A percentile compares a stretch with the other conserved stretches of the same genome.
Evolutionary conservation across 2,113 vertebrate genomes (phyloP).

Genomic region (Neolamprologus longior): DNA sequence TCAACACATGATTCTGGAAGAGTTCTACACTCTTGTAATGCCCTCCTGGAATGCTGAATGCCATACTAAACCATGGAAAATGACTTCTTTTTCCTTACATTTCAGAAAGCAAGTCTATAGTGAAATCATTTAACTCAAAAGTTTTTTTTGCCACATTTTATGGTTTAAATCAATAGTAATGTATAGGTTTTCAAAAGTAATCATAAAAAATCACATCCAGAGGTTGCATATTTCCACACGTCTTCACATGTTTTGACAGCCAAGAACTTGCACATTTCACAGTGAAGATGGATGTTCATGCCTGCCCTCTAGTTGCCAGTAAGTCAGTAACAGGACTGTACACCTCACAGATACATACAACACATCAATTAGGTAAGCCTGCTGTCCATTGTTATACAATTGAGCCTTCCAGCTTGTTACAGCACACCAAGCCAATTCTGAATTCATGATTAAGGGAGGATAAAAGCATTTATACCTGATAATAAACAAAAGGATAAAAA

Average conservation of each 20-base stretch:
- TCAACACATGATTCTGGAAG: constrained; percentile 84
- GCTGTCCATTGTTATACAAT: not conserved
- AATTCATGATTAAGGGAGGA: not conserved
- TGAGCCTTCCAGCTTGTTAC: not conserved
- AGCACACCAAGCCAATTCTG: not conserved
- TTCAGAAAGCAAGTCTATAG: not conserved
- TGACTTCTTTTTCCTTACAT: not conserved
- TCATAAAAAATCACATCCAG: not conserved
- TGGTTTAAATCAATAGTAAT: not conserved
- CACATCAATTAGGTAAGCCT: not conserved
- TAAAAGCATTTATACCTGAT: not conserved
- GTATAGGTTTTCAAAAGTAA: not conserved
- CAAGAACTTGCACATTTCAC: not conserved
- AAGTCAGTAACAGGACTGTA: constrained; percentile 18
- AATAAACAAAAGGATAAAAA: not conserved
- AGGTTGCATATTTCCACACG: not conserved
- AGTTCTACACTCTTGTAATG: constrained; percentile 77
- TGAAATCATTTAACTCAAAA: not conserved
- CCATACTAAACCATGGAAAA: constrained; percentile 40
- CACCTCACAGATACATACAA: not conserved
- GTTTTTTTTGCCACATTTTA: not conserved
- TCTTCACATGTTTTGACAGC: not conserved
- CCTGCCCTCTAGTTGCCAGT: constrained; percentile 70
- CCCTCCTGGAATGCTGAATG: constrained; percentile 83
- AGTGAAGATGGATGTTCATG: constrained; percentile 42